These are phyloP conservation scores for Caenorhabditis briggsae DNA, from an alignment of 1,140 invertebrate genomes.

Conservation along the genomic window DNA sequence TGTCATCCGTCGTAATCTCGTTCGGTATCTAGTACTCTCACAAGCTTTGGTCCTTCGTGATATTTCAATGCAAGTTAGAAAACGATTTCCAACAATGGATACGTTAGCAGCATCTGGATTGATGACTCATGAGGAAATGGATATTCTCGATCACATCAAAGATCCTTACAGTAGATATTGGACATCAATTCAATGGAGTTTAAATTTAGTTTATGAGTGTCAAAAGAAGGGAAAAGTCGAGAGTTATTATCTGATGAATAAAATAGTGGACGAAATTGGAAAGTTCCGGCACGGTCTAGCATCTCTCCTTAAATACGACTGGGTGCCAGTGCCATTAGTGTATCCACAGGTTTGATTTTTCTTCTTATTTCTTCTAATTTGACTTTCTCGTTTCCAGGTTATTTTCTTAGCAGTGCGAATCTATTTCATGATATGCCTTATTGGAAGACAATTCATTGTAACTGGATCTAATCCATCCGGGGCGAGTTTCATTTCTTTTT, in stretches of 20 bases:
- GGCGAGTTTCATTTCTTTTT: conserved; percentile 2
- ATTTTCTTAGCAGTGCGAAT: conserved; percentile 70
- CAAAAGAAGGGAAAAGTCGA: conserved; percentile 57
- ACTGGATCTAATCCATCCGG: conserved; percentile 46
- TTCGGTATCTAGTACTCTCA: conserved; percentile 62
- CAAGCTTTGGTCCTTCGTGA: conserved; percentile 70
- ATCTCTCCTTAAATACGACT: conserved; percentile 77
- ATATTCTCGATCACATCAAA: conserved; percentile 60
- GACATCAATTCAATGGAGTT: conserved; percentile 61
- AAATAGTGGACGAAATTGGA: conserved; percentile 58
- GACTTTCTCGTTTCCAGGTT: conserved; percentile 84
- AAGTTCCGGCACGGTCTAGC: conserved; percentile 61
- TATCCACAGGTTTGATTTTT: conserved; percentile 82
- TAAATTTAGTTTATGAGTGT: conserved; percentile 62
- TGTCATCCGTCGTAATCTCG: conserved; percentile 62
- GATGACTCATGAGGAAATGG: conserved; percentile 61
- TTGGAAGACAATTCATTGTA: conserved; percentile 66
- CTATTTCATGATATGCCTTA: conserved; percentile 65
- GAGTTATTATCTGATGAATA: conserved; percentile 58
- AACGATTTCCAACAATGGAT: conserved; percentile 63
- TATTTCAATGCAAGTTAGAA: conserved; percentile 72
- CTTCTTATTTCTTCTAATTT: neutral
- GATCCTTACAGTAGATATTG: conserved; percentile 62
- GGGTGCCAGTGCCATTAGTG: conserved; percentile 81
- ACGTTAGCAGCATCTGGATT: conserved; percentile 58